Percentiles rank a stretch among this genome's conserved stretches.
Evolutionary conservation across 2,113 vertebrate genomes (phyloP).

Genomic region (Psittacula cyanocephala): DNA sequence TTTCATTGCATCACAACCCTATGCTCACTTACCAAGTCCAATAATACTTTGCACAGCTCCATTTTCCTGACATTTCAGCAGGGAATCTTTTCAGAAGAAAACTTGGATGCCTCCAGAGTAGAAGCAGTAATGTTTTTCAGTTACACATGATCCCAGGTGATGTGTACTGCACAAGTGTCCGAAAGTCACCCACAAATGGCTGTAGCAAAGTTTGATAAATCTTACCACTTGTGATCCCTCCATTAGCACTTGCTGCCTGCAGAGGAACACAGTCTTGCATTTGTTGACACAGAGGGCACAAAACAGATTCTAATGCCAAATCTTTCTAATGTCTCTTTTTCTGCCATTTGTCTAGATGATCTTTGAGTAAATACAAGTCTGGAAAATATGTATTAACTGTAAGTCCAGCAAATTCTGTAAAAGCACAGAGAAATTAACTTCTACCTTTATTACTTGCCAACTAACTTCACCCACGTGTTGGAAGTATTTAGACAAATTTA

Average conservation of each 20-base stretch:
- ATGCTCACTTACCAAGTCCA: background rate
- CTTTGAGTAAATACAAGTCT: background rate
- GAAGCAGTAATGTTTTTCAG: background rate
- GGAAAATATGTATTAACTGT: background rate
- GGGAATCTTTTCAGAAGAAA: background rate
- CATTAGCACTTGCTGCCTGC: background rate
- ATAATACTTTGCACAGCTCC: background rate
- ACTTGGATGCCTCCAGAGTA: background rate
- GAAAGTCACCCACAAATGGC: background rate
- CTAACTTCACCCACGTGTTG: background rate
- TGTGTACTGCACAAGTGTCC: background rate
- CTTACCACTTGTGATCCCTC: background rate
- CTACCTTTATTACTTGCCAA: background rate
- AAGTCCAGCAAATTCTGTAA: background rate
- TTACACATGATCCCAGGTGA: background rate
- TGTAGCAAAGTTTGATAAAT: background rate
- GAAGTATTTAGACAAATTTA: constrained; percentile 29
- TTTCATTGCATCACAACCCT: background rate
- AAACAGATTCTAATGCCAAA: background rate
- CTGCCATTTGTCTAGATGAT: background rate
- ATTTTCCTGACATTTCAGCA: background rate
- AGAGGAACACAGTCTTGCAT: background rate
- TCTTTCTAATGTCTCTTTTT: background rate
- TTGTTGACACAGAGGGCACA: background rate
- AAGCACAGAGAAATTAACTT: background rate